These are phyloP conservation scores for Urocynchramus pylzowi DNA, from an alignment of 2,113 vertebrate genomes.

Conservation along the genomic window DNA sequence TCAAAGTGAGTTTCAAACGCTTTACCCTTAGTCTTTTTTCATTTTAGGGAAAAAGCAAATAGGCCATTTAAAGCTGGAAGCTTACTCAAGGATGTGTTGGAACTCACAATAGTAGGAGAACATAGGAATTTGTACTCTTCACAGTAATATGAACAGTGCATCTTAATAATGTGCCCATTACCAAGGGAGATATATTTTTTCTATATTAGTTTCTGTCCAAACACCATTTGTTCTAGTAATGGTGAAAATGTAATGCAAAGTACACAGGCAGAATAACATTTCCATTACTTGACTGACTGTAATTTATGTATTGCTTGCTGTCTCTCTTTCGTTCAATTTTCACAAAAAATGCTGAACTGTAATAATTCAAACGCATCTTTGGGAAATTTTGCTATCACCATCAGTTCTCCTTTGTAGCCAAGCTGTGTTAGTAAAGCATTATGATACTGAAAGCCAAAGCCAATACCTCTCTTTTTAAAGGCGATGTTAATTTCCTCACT, in stretches of 20 bases:
- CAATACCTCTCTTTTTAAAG: slow-evolving; percentile 87
- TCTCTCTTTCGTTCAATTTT: not conserved
- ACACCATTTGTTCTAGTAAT: not conserved
- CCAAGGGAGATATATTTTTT: not conserved
- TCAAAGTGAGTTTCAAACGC: not conserved
- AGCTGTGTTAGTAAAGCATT: not conserved
- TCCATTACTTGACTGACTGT: not conserved
- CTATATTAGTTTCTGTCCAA: not conserved
- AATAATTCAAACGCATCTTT: not conserved
- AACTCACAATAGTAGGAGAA: not conserved
- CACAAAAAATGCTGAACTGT: not conserved
- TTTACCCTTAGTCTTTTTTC: not conserved
- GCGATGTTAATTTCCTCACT: slow-evolving; percentile 78
- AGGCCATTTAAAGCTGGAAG: not conserved
- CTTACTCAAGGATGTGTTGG: not conserved
- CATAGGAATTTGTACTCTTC: not conserved
- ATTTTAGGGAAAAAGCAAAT: not conserved
- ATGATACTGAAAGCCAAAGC: not conserved
- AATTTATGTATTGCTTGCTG: not conserved
- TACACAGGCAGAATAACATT: not conserved
- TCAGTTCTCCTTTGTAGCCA: not conserved
- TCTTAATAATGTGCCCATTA: not conserved
- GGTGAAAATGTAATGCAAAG: not conserved
- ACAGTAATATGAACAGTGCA: not conserved
- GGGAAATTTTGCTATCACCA: not conserved